These are phyloP conservation scores for Sebastes hopkinsi DNA, from an alignment of 2,797 vertebrate genomes.

Conservation along the genomic window DNA sequence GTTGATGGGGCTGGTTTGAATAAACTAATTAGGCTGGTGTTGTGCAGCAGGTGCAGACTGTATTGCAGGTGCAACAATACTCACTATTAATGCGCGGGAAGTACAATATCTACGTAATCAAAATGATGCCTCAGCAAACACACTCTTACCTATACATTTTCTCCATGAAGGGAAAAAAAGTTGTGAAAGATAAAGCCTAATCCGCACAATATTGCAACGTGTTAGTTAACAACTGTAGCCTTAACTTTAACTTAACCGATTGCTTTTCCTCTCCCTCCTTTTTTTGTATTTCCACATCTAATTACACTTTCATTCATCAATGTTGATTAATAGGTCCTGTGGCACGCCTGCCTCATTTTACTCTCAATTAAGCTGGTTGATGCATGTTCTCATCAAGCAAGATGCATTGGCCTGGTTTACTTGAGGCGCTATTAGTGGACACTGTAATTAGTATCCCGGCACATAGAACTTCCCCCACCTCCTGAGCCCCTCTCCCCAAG, in stretches of 20 bases:
- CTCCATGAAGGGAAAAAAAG: not conserved
- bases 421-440: constrained; percentile 85
- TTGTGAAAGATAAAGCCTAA: constrained; percentile 57
- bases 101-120: constrained; percentile 67
- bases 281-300: constrained; percentile 83
- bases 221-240: constrained; percentile 70
- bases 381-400: constrained; percentile 85
- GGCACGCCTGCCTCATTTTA: constrained; percentile 85
- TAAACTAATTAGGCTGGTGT: constrained; percentile 65
- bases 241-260: constrained; percentile 80
- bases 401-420: constrained; percentile 85
- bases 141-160: constrained; percentile 38
- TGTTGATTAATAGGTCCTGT: constrained; percentile 86
- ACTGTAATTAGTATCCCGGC: constrained; percentile 85
- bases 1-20: constrained; percentile 68
- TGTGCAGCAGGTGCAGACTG: constrained; percentile 70
- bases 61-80: constrained; percentile 72
- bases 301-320: constrained; percentile 86
- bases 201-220: constrained; percentile 56
- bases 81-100: constrained; percentile 49
- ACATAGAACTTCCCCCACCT: constrained; percentile 80
- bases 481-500: constrained; percentile 76
- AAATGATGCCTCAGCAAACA: constrained; percentile 73
- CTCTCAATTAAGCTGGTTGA: constrained; percentile 86
- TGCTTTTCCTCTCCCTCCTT: constrained; percentile 51